phyloP scores from a whole-genome alignment of 2,797 vertebrate species.

The Chloroceryle inda region DNA sequence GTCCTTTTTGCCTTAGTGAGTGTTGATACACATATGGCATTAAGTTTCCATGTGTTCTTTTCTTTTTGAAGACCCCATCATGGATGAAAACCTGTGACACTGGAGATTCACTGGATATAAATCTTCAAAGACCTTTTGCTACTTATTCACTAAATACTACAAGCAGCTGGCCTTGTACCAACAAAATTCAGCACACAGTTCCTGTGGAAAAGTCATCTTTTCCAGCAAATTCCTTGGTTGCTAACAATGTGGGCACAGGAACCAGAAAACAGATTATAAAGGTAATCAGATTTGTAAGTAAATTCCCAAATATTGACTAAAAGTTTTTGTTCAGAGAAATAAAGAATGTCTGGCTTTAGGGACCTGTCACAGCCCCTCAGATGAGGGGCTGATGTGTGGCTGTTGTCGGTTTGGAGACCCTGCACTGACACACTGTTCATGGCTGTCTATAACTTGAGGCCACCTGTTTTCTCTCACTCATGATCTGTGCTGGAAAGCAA shows the following conservation, averaged over 20 bases:
- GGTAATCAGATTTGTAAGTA: slow-evolving; percentile 39
- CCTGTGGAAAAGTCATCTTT: slow-evolving; percentile 28
- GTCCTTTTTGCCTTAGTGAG: neutral
- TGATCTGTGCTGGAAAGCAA: neutral
- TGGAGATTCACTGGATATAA: slow-evolving; percentile 36
- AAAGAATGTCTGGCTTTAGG: neutral
- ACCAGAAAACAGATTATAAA: slow-evolving; percentile 63
- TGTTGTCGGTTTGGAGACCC: neutral
- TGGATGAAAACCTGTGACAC: slow-evolving; percentile 49
- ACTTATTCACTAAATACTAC: slow-evolving; percentile 25
- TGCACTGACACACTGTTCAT: neutral
- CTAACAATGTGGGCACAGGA: slow-evolving; percentile 55
- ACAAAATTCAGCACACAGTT: neutral
- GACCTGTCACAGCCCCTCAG: neutral
- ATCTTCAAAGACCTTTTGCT: slow-evolving; percentile 37
- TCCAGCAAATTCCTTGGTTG: slow-evolving; percentile 7
- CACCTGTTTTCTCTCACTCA: neutral
- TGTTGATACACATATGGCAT: neutral
- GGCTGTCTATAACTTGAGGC: neutral
- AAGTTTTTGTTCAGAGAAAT: neutral
- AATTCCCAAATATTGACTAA: neutral
- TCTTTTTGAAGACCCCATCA: slow-evolving; percentile 48
- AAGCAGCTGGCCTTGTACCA: slow-evolving; percentile 54
- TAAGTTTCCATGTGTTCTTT: neutral
- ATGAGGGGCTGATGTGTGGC: neutral